Conservation (phyloP, 2,113 vertebrate genomes). For the Callospermophilus lateralis region DNA sequence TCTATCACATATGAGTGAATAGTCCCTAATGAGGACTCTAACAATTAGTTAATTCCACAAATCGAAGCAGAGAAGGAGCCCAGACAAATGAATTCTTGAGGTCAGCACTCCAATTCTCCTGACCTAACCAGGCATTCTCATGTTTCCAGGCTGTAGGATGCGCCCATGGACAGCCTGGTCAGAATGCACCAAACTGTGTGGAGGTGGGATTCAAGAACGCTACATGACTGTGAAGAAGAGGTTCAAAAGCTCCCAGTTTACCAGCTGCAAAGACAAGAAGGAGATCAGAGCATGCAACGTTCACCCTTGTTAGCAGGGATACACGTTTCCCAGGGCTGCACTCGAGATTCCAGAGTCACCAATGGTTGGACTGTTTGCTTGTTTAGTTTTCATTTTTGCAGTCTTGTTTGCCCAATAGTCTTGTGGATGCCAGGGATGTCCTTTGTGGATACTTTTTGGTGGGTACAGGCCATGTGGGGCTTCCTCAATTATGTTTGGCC, state of each 20-base stretch:
- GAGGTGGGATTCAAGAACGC: slow-evolving; percentile 97
- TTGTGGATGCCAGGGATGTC: slow-evolving; percentile 87
- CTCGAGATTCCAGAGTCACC: slow-evolving; percentile 89
- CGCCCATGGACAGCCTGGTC: slow-evolving; percentile 98
- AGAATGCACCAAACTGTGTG: slow-evolving; percentile 95
- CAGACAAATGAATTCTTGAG: neutral
- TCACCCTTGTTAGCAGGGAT: slow-evolving; percentile 94
- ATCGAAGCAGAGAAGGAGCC: neutral
- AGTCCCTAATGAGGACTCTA: neutral
- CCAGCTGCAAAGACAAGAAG: slow-evolving; percentile 99
- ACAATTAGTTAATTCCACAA: neutral
- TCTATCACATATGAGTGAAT: neutral
- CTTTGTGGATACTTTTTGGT: slow-evolving; percentile 86
- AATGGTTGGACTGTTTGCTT: slow-evolving; percentile 86
- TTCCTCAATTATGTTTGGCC: slow-evolving; percentile 81
- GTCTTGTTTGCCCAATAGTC: slow-evolving; percentile 88
- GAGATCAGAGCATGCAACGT: slow-evolving; percentile 98
- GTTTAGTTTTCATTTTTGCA: slow-evolving; percentile 90
- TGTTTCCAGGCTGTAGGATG: slow-evolving; percentile 94
- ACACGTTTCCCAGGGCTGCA: slow-evolving; percentile 83
- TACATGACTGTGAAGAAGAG: slow-evolving; percentile 98
- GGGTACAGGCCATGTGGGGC: slow-evolving; percentile 77
- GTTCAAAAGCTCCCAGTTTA: slow-evolving; percentile 94
- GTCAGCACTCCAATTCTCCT: neutral
- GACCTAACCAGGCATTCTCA: slow-evolving; percentile 24